Conservation (phyloP, 2,888 invertebrate genomes). For the Spilosoma lubricipeda region DNA sequence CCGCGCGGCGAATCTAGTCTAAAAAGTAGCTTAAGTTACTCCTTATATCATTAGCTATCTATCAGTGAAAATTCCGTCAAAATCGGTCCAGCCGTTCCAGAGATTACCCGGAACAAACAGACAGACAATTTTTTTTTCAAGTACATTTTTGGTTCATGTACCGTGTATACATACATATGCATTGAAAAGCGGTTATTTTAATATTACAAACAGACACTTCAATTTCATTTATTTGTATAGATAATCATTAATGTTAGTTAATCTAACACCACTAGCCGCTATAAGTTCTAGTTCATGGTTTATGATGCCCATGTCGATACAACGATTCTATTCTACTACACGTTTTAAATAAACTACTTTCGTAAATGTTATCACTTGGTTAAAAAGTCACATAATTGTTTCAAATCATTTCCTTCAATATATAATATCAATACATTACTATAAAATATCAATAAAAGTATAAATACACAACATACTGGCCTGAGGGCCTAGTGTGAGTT, state of each 20-base stretch:
- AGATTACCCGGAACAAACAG: too few relatives aligned
- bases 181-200: too few relatives aligned
- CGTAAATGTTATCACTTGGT: not conserved
- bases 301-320: not conserved
- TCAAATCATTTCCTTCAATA: not conserved
- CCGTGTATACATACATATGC: too few relatives aligned
- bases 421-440: not conserved
- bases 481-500: not conserved
- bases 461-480: not conserved
- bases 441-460: not conserved
- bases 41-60: too few relatives aligned
- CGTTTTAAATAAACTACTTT: not conserved
- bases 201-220: too few relatives aligned
- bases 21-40: too few relatives aligned
- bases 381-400: constrained; percentile 1
- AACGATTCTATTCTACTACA: not conserved
- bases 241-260: not conserved
- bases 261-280: not conserved
- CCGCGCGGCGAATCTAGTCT: too few relatives aligned
- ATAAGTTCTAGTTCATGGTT: not conserved
- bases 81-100: too few relatives aligned
- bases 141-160: too few relatives aligned
- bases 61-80: too few relatives aligned
- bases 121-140: too few relatives aligned
- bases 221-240: too few relatives aligned